A percentile compares a stretch with the other conserved stretches of the same genome.
Evolutionary conservation across 2,888 invertebrate genomes (phyloP).

Genomic region (Chironomus riparius): DNA sequence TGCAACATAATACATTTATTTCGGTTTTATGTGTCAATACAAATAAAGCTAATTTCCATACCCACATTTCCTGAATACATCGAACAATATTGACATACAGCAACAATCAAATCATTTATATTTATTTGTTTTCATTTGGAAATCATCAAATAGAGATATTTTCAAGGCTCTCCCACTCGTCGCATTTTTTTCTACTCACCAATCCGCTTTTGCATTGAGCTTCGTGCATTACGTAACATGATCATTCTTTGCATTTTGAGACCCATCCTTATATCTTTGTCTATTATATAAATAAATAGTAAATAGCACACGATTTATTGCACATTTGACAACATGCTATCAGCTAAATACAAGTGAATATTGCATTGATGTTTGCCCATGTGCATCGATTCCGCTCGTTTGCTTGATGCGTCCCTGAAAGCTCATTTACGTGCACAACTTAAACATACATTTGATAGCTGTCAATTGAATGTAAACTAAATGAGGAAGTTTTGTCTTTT

Average conservation of each 20-base stretch:
- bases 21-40: too few species aligned
- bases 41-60: too few species aligned
- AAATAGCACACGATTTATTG: background rate
- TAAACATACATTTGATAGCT: background rate
- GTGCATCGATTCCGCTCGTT: background rate
- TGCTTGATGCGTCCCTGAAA: background rate
- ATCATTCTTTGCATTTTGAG: constrained; percentile 6
- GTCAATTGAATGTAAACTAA: background rate
- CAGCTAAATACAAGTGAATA: background rate
- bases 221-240: background rate
- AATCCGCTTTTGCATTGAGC: background rate
- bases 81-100: background rate
- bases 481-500: constrained; percentile 9
- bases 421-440: constrained; percentile 5
- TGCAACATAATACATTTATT: too few species aligned
- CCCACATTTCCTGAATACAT: too few species aligned
- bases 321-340: background rate
- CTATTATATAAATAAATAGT: background rate
- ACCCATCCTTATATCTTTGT: background rate
- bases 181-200: background rate
- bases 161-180: background rate
- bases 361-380: background rate
- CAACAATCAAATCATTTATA: background rate
- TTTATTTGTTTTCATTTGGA: background rate
- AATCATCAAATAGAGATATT: background rate